Evolutionary conservation across 2,113 vertebrate genomes (phyloP).

Genomic region (Redunca redunca): DNA sequence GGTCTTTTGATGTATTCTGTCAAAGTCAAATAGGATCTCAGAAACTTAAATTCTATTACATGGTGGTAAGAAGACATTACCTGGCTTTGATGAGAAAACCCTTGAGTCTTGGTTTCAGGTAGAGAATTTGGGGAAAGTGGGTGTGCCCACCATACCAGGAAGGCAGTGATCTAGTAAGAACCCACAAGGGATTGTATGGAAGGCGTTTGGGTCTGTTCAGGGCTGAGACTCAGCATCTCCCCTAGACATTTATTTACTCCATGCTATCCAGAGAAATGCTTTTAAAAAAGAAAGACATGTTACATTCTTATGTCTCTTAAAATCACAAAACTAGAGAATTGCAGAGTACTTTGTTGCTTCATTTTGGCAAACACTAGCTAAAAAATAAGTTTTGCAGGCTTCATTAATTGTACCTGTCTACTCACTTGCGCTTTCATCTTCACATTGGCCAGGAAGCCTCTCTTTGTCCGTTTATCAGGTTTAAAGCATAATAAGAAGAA

Average conservation of each 20-base stretch:
- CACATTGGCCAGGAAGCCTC: neutral
- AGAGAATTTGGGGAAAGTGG: neutral
- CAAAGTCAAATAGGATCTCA: neutral
- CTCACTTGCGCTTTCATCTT: neutral
- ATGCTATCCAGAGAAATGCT: neutral
- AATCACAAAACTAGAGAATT: neutral
- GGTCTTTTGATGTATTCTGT: neutral
- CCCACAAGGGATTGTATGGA: neutral
- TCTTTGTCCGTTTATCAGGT: neutral
- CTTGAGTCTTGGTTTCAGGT: neutral
- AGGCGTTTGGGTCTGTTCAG: neutral
- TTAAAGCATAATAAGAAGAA: neutral
- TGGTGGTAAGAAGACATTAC: neutral
- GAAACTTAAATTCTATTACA: neutral
- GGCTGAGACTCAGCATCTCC: neutral
- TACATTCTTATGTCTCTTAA: neutral
- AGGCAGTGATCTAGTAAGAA: neutral
- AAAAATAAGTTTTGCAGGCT: neutral
- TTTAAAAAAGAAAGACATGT: neutral
- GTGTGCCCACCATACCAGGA: neutral
- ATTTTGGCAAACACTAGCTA: neutral
- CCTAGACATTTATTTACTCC: neutral
- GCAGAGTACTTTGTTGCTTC: neutral
- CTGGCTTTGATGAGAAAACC: neutral
- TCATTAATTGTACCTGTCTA: neutral